Evolutionary conservation across 2,888 invertebrate species (phyloP).

Genomic region (Xylota sylvarum): DNA sequence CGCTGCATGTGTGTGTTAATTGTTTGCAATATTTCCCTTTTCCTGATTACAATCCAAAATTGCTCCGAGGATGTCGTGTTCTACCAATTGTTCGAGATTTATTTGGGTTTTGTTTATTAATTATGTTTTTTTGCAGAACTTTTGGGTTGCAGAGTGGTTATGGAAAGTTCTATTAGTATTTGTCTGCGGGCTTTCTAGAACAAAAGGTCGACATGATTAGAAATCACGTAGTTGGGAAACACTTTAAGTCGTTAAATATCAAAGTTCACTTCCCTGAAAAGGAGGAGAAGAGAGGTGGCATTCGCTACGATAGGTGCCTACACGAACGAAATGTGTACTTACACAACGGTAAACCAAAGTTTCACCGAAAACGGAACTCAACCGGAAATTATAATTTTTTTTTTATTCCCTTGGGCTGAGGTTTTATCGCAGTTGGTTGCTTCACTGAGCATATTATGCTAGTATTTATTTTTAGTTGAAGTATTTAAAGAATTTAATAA

Average conservation of each 20-base stretch:
- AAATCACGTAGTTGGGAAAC: constrained; percentile 11
- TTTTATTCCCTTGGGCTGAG: background rate
- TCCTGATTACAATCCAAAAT: constrained; percentile 26
- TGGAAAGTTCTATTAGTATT: background rate
- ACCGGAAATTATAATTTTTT: constrained; percentile 23
- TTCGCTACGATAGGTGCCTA: background rate
- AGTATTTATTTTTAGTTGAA: background rate
- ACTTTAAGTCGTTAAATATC: constrained; percentile 25
- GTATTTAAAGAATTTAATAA: background rate
- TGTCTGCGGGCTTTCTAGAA: background rate
- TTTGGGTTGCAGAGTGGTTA: too few relatives aligned
- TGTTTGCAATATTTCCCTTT: constrained; percentile 24
- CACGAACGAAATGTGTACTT: background rate
- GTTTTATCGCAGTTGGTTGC: background rate
- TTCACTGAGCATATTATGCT: background rate
- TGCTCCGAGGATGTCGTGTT: background rate
- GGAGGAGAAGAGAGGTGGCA: background rate
- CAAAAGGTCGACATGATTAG: background rate
- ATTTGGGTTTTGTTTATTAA: background rate
- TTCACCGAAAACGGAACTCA: background rate
- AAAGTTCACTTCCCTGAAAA: constrained; percentile 12
- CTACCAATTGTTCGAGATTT: background rate
- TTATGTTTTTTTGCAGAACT: background rate
- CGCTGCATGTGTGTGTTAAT: constrained; percentile 8
- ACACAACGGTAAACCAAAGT: background rate